Conservation (phyloP, 2,888 invertebrate genomes). For the Globia sparganii region DNA sequence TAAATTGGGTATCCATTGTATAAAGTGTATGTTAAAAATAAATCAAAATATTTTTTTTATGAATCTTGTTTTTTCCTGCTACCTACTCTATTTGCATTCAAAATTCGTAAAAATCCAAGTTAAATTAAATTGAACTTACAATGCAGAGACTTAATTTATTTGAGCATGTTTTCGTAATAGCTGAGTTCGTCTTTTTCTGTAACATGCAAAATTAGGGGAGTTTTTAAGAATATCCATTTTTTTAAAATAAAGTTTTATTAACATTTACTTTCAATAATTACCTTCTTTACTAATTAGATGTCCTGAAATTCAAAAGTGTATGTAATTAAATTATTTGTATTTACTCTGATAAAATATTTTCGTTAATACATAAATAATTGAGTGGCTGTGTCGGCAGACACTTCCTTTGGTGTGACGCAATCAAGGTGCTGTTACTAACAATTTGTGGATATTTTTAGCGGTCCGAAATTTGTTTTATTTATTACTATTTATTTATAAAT, state of each 20-base stretch:
- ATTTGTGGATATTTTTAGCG: background rate
- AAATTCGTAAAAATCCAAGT: background rate
- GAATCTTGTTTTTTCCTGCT: background rate
- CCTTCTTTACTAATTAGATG: slow-evolving; percentile 74
- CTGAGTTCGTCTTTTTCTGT: slow-evolving; percentile 68
- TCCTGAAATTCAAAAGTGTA: slow-evolving; percentile 60
- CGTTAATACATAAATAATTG: background rate
- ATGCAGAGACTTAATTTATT: slow-evolving; percentile 38
- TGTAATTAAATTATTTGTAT: background rate
- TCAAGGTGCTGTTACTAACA: background rate
- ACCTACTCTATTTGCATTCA: background rate
- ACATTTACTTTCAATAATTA: slow-evolving; percentile 31
- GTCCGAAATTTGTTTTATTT: background rate
- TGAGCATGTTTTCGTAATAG: slow-evolving; percentile 60
- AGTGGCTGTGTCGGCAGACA: background rate
- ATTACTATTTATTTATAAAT: background rate
- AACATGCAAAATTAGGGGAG: background rate
- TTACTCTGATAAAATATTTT: background rate
- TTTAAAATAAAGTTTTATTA: too few relatives aligned
- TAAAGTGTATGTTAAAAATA: background rate
- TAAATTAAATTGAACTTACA: slow-evolving; percentile 26
- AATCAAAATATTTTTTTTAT: background rate
- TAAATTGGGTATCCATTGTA: background rate
- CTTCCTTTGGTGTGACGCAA: too few relatives aligned
- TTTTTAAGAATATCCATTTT: background rate